Base-by-base conservation (phyloP, 2,113 vertebrate species). In the Oryzias melastigma region DNA sequence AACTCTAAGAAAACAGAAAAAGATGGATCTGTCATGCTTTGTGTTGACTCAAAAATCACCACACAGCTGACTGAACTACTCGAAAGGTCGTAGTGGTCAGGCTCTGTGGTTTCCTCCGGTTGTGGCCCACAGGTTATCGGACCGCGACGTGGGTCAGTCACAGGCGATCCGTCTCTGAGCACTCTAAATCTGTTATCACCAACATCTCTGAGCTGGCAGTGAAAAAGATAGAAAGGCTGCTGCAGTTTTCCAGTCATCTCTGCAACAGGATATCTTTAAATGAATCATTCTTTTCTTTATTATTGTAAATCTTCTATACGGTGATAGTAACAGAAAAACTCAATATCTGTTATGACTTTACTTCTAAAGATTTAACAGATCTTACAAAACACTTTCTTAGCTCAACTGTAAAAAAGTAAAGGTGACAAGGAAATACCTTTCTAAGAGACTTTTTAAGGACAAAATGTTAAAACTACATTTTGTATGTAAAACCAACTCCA, bases 41-140 rank as follows among this genome's bases (percentile, higher is more conserved):
- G 44, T 72, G 67, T 57, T 66, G 64, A 70, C 47, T 65, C 53
- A 66, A 43, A 43, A 35, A 57, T 66, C 63, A 46, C 6, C 60
- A 27, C 64, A 47, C 25, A 29, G 75, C 51, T 25, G 2, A 61
- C 40, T 10, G 29, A 49, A 52, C 75, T 67, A 67, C 62, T 62
- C 57, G 22, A 12, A 48, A 70, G 77, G 68, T 72, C 79, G 63
- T 55, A 2, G 0, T 7, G 71, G 73, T 69, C 46, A 73, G 66
- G 77, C 73, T 76, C 60, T 48, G 49, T 74, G 48, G 62, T 46
- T 84, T 79, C 74, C 82, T 79, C 66, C 59, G 69, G 65, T 72
- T 52, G 5, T 67, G 74, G 59, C 71, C 71, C n/a, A 0, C 55
- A 76, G 77, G 82, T 80, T 83, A 83, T 81, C 73, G 19, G 18